Evolutionary conservation across 2,113 vertebrate species (phyloP), one percentile per base, ranked within the genome.

Genomic region (Rattus rattus): DNA sequence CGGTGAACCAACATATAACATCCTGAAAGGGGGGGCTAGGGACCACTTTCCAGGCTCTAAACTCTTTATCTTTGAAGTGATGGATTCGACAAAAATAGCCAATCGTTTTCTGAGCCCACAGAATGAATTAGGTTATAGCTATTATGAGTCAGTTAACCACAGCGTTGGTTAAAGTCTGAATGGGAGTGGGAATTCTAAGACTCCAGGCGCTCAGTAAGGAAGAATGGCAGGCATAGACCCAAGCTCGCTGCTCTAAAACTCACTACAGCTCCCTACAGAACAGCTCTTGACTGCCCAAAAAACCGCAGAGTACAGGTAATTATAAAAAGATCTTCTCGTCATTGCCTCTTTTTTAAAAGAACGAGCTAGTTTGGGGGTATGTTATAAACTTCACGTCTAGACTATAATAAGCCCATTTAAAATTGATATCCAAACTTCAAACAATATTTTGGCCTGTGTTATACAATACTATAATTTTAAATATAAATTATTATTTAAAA

Each of bases 351-450:
- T 85, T 33, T 90, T 49, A 20, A 7, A 43, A 36, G 49, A 95
- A 67, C 22, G 54, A 94, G 89, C 54, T 85, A 70, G 76, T 56
- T 96, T 63, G 91, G 94, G 49, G 59, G 49, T 75, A n/a, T 94
- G 65, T 43, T 77, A 47, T 87, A 95, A 96, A 88, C 79, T 96
- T 96, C 94, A 91, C 88, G 96, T 98, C 97, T 98, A 97, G 97
- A 98, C 97, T 97, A 69, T 96, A 97, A 96, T 94, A 97, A 95
- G 94, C 72, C 80, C 67, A 95, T 72, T 95, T 95, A 94, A 97
- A 96, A 95, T 80, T 97, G 80, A 93, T 79, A 81, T 70, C 67
- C 76, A 95, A 86, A 92, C 61, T 95, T 61, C 36, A 97, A 93
- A 69, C 49, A 89, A 77, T 92, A 91, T 24, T 97, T 94, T 96